phyloP scores from a whole-genome alignment of 2,888 invertebrate species.

The Coenonympha glycerion region DNA sequence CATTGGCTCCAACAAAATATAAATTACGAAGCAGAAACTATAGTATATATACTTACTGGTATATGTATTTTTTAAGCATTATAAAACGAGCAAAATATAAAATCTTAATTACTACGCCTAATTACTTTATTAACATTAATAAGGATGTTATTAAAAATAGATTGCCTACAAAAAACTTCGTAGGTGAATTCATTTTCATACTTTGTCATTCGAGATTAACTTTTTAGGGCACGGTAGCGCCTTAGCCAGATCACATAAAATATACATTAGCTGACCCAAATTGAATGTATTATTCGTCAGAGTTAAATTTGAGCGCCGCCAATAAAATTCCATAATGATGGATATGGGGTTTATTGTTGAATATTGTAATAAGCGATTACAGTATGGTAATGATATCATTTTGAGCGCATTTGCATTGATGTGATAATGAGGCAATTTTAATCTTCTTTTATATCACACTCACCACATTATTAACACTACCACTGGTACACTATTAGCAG shows the following conservation, averaged over 20 bases:
- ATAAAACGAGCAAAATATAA: neutral
- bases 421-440: neutral
- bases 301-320: constrained; percentile 51
- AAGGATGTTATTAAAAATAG: constrained; percentile 1
- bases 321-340: constrained; percentile 55
- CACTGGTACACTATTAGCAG: too few species aligned
- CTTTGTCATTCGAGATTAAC: constrained; percentile 23
- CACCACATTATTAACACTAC: too few species aligned
- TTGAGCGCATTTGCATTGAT: neutral
- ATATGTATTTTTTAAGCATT: too few species aligned
- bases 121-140: neutral
- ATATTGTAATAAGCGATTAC: constrained; percentile 4
- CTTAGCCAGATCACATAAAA: constrained; percentile 22
- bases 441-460: too few species aligned
- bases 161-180: constrained; percentile 1
- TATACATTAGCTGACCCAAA: constrained; percentile 41
- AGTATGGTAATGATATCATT: constrained; percentile 23
- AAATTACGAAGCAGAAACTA: too few species aligned
- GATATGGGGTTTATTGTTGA: constrained; percentile 30
- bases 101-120: neutral
- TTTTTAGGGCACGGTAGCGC: constrained; percentile 20
- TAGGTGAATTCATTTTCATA: constrained; percentile 18
- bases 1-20: too few species aligned
- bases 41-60: too few species aligned
- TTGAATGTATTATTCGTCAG: constrained; percentile 68